Evolutionary conservation across 2,113 vertebrate genomes (phyloP).

Genomic region (Tylochromis polylepis): DNA sequence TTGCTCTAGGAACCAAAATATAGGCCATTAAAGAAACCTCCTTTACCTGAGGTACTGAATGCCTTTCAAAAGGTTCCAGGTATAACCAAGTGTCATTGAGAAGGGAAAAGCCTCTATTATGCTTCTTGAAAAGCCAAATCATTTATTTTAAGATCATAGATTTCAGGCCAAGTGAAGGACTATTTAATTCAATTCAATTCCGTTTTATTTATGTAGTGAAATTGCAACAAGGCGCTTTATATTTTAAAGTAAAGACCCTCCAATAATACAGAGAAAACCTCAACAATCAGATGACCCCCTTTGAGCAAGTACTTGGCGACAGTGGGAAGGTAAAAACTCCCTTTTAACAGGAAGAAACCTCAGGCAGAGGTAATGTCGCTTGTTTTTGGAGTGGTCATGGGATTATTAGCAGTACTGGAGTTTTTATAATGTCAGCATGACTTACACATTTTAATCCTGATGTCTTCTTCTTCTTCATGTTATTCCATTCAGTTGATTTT

Average conservation of each 20-base stretch:
- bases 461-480: not conserved
- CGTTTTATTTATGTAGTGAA: not conserved
- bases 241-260: not conserved
- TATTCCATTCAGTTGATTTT: not conserved
- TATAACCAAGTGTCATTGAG: not conserved
- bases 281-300: not conserved
- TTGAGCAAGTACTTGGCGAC: not conserved
- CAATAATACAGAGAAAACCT: not conserved
- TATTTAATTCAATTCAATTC: not conserved
- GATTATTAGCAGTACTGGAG: not conserved
- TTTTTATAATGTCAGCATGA: not conserved
- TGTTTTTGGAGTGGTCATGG: not conserved
- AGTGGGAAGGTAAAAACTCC: not conserved
- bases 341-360: not conserved
- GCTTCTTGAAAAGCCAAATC: not conserved
- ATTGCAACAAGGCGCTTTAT: not conserved
- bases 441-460: not conserved
- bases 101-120: not conserved
- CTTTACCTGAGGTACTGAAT: not conserved
- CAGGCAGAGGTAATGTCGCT: not conserved
- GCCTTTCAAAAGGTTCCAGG: not conserved
- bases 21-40: not conserved
- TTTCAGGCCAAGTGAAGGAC: not conserved
- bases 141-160: not conserved
- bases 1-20: not conserved